phyloP scores from a whole-genome alignment of 2,888 invertebrate genomes.

The Sinelater perroti region DNA sequence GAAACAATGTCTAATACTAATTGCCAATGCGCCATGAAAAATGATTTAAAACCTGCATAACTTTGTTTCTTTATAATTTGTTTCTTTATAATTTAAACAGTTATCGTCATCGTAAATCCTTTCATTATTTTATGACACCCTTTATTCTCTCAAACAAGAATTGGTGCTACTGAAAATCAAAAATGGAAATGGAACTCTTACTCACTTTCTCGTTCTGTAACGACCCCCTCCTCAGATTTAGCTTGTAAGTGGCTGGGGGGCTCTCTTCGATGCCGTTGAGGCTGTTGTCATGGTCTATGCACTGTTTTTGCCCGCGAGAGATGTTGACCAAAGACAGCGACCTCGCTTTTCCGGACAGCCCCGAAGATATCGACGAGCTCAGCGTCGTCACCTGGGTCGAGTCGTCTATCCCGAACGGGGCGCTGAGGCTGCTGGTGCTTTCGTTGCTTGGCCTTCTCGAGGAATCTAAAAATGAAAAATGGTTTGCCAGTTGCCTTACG shows the following conservation, averaged over 20 bases:
- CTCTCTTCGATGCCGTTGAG: constrained; percentile 57
- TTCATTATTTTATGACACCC: too few relatives aligned
- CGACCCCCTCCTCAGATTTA: constrained; percentile 50
- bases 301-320: constrained; percentile 41
- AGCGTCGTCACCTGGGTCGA: constrained; percentile 47
- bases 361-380: constrained; percentile 27
- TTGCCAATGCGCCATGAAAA: too few relatives aligned
- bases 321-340: constrained; percentile 54
- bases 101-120: too few relatives aligned
- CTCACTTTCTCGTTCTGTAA: constrained; percentile 53
- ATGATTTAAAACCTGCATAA: too few relatives aligned
- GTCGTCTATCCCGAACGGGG: constrained; percentile 48
- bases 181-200: too few relatives aligned
- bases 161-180: too few relatives aligned
- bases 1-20: too few relatives aligned
- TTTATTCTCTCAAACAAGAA: too few relatives aligned
- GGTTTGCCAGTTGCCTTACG: too few relatives aligned
- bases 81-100: too few relatives aligned
- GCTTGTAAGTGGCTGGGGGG: constrained; percentile 43
- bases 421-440: constrained; percentile 53
- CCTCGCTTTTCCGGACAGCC: constrained; percentile 40
- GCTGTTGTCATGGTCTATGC: constrained; percentile 44
- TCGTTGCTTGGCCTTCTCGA: constrained; percentile 56
- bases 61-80: too few relatives aligned
- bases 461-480: constrained; percentile 46